A percentile compares a stretch with the other conserved stretches of the same genome.
Evolutionary conservation across 2,113 vertebrate genomes (phyloP).

Genomic region (Pseudorectes ferrugineus): DNA sequence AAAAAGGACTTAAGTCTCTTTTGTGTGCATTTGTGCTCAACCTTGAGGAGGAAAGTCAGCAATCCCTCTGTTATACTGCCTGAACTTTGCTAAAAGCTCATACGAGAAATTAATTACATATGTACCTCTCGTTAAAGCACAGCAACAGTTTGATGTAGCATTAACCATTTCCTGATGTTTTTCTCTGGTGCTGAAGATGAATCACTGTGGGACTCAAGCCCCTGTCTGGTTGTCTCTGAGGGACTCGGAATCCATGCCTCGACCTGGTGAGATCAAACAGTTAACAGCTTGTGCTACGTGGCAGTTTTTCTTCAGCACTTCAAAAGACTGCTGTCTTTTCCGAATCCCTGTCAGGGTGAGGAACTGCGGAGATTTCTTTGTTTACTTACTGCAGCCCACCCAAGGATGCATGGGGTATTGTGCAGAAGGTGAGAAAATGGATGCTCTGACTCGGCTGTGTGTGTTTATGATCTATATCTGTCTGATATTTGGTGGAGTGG

Average conservation of each 20-base stretch:
- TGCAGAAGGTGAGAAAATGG: constrained; percentile 77
- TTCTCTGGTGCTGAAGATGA: constrained; percentile 73
- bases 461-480: not conserved
- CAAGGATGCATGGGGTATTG: constrained; percentile 94
- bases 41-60: not conserved
- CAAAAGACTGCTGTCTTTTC: constrained; percentile 87
- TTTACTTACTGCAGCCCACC: constrained; percentile 89
- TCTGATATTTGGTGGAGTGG: not conserved
- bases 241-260: constrained; percentile 80
- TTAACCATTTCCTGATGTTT: constrained; percentile 10
- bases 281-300: constrained; percentile 87
- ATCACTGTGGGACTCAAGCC: constrained; percentile 89
- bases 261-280: constrained; percentile 76
- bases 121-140: not conserved
- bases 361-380: constrained; percentile 85
- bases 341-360: constrained; percentile 86
- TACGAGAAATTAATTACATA: not conserved
- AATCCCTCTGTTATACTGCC: not conserved
- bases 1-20: not conserved
- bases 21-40: not conserved
- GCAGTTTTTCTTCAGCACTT: constrained; percentile 79
- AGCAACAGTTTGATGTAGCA: not conserved
- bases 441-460: not conserved
- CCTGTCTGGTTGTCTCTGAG: constrained; percentile 86
- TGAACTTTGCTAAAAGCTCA: not conserved